Percentiles rank a stretch among this genome's conserved stretches.
Evolutionary conservation across 2,888 invertebrate species (phyloP).

Genomic region (Oligia strigilis): DNA sequence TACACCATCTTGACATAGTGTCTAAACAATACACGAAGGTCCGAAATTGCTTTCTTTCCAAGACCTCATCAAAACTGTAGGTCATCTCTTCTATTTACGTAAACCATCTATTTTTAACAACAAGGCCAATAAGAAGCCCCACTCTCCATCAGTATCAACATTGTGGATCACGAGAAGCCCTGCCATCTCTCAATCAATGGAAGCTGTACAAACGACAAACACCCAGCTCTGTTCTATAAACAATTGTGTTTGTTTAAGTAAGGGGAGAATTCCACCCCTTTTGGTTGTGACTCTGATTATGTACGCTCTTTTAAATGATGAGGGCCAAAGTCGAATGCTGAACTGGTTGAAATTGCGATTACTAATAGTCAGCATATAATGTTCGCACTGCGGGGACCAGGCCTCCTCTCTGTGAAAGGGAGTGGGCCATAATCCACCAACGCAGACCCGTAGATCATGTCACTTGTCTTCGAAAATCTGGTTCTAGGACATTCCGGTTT

Average conservation of each 20-base stretch:
- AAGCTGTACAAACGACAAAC: conserved; percentile 60
- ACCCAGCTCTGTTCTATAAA: conserved; percentile 47
- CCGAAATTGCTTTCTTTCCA: not conserved
- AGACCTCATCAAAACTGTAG: not conserved
- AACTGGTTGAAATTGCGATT: not conserved
- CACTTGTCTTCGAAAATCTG: not conserved
- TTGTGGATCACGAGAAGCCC: conserved; percentile 48
- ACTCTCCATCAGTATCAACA: conserved; percentile 47
- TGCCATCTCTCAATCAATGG: conserved; percentile 52
- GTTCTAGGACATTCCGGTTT: not conserved
- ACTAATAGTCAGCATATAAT: not conserved
- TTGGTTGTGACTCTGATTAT: not conserved
- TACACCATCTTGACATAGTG: not conserved
- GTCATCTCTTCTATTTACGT: conserved; percentile 26
- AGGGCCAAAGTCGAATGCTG: not conserved
- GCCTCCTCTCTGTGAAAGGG: not conserved
- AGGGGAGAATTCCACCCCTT: conserved; percentile 28
- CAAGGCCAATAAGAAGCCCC: conserved; percentile 47
- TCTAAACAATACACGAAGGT: not conserved
- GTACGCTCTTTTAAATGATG: conserved; percentile 5
- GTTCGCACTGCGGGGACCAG: not conserved
- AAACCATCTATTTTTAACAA: conserved; percentile 25
- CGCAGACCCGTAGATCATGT: not conserved
- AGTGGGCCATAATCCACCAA: not conserved
- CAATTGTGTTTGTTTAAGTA: conserved; percentile 54